Percentiles rank a stretch among this genome's conserved stretches.
Evolutionary conservation across 2,888 invertebrate species (phyloP).

Genomic region (Erebia palarica): DNA sequence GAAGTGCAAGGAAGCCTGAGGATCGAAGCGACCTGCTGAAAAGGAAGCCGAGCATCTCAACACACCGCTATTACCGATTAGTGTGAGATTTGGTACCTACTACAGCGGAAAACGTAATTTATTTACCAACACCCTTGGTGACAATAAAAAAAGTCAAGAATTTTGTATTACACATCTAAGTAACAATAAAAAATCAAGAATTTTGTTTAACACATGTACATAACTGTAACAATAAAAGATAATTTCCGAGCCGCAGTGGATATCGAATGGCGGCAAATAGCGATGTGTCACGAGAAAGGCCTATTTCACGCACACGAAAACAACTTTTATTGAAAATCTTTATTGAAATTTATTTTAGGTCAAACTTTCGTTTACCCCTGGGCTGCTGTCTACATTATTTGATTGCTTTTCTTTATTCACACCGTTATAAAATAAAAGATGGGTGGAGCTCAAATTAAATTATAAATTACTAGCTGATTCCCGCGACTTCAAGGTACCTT

Average conservation of each 20-base stretch:
- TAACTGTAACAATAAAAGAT: slow-evolving; percentile 11
- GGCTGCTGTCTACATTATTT: background rate
- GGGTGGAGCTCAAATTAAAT: background rate
- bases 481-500: too few relatives aligned
- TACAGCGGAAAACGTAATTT: background rate
- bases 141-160: background rate
- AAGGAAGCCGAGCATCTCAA: too few relatives aligned
- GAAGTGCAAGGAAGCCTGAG: too few relatives aligned
- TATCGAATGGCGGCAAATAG: background rate
- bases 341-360: slow-evolving; percentile 15
- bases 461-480: too few relatives aligned
- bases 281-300: slow-evolving; percentile 7
- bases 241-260: background rate
- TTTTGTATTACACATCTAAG: background rate
- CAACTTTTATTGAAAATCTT: slow-evolving; percentile 7
- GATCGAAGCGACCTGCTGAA: too few relatives aligned
- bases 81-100: too few relatives aligned
- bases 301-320: slow-evolving; percentile 9
- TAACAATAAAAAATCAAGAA: too few relatives aligned
- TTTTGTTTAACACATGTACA: background rate
- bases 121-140: background rate
- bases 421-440: slow-evolving; percentile 1
- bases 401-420: slow-evolving; percentile 18
- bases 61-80: too few relatives aligned
- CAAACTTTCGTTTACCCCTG: slow-evolving; percentile 7